These are phyloP conservation scores for Noturus placidus DNA, from an alignment of 2,113 vertebrate species.

Conservation along the genomic window DNA sequence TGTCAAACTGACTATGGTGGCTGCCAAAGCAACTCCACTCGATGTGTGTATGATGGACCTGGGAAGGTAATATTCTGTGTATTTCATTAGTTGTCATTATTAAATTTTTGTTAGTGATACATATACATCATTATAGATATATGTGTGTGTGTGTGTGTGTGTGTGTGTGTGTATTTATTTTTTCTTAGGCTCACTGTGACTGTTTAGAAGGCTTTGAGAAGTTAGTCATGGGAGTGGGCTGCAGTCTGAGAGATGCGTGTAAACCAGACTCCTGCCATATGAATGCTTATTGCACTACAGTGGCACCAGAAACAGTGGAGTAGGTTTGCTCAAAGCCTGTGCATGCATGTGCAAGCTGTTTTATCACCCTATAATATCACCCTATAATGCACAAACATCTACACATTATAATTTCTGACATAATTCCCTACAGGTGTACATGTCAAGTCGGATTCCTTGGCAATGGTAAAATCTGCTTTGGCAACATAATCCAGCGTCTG, in stretches of 20 bases:
- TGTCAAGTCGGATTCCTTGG: slow-evolving; percentile 80
- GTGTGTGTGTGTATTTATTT: neutral
- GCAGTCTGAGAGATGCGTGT: slow-evolving; percentile 77
- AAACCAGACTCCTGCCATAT: slow-evolving; percentile 77
- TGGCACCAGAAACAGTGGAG: slow-evolving; percentile 72
- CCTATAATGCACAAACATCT: neutral
- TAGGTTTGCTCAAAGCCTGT: slow-evolving; percentile 63
- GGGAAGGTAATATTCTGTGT: slow-evolving; percentile 76
- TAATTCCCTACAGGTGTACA: slow-evolving; percentile 72
- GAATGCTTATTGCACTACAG: slow-evolving; percentile 79
- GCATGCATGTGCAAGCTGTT: neutral
- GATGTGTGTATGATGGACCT: slow-evolving; percentile 82
- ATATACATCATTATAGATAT: neutral
- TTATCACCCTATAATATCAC: too few species aligned
- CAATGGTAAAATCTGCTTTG: slow-evolving; percentile 81
- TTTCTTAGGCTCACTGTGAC: slow-evolving; percentile 84
- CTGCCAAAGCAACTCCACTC: slow-evolving; percentile 72
- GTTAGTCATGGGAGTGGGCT: slow-evolving; percentile 70
- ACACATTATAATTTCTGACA: neutral
- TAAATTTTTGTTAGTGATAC: neutral
- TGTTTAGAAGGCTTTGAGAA: slow-evolving; percentile 80
- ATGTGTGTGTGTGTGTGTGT: too few species aligned
- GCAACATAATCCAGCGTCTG: slow-evolving; percentile 83
- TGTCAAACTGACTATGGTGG: slow-evolving; percentile 78
- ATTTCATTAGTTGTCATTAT: neutral